A percentile compares a stretch with the other conserved stretches of the same genome.
Conservation (phyloP, 1,140 invertebrate genomes). For the Leptoteleia sp. region DNA sequence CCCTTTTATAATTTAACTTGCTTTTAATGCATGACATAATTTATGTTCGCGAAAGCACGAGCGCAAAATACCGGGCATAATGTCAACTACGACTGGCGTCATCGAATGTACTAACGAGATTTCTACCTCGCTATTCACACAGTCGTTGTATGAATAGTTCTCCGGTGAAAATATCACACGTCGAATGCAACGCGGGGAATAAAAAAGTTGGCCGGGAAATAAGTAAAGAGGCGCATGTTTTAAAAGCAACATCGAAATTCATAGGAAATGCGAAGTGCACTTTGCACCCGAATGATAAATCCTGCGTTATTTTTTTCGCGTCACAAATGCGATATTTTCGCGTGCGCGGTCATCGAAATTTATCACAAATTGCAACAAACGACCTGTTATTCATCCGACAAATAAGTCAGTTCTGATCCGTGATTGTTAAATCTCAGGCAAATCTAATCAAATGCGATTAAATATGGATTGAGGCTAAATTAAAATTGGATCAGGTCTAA, state of each 20-base stretch:
- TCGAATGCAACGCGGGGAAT: constrained; percentile 48
- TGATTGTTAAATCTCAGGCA: no score
- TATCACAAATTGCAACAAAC: no score
- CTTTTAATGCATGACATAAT: constrained; percentile 63
- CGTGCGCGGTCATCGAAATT: constrained; percentile 7
- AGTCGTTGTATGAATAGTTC: constrained; percentile 58
- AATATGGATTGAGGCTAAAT: no score
- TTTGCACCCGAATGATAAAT: constrained; percentile 40
- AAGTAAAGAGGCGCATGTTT: constrained; percentile 56
- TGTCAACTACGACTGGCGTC: constrained; percentile 62
- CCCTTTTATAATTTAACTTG: constrained; percentile 58
- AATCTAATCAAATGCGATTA: no score
- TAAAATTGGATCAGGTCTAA: no score
- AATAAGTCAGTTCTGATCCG: no score
- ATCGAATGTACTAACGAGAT: constrained; percentile 65
- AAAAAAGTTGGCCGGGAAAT: constrained; percentile 42
- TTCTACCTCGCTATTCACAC: constrained; percentile 55
- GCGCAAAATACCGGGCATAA: constrained; percentile 60
- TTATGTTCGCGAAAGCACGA: constrained; percentile 44
- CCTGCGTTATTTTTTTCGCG: constrained; percentile 27
- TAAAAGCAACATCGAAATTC: constrained; percentile 50
- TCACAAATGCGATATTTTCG: constrained; percentile 22
- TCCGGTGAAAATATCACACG: constrained; percentile 55
- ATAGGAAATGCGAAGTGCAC: constrained; percentile 20
- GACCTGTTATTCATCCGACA: no score